phyloP scores from a whole-genome alignment of 2,113 vertebrate species.

The Lepus timidus region DNA sequence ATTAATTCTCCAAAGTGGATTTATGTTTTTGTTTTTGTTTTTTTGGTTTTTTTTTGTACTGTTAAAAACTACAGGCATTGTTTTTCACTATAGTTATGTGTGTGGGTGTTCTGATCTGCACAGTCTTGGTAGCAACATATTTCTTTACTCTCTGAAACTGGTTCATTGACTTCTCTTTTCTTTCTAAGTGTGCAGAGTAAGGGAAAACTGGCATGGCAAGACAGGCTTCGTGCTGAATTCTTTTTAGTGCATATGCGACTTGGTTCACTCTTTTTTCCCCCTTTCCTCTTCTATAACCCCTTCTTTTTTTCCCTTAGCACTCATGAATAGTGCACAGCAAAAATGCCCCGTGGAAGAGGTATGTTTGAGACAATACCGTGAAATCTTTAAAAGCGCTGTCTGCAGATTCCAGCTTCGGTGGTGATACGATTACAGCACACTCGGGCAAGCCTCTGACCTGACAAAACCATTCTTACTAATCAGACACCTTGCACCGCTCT shows the following conservation, averaged over 20 bases:
- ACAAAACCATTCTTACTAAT: conserved; percentile 63
- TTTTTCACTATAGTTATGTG: background rate
- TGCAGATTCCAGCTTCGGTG: conserved; percentile 70
- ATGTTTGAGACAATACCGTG: conserved; percentile 82
- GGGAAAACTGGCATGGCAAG: background rate
- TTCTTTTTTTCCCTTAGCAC: conserved; percentile 90
- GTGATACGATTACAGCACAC: conserved; percentile 38
- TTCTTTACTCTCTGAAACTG: conserved; percentile 45
- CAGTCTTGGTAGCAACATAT: background rate
- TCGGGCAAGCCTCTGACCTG: conserved; percentile 54
- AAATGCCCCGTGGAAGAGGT: conserved; percentile 91
- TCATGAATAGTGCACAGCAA: conserved; percentile 90
- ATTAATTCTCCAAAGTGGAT: conserved; percentile 51
- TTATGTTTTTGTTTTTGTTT: background rate
- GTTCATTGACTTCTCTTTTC: conserved; percentile 31
- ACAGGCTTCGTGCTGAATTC: background rate
- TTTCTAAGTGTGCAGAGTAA: background rate
- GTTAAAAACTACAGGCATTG: background rate
- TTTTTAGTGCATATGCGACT: conserved; percentile 68
- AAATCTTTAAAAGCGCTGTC: conserved; percentile 27
- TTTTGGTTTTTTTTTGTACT: background rate
- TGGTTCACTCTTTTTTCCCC: conserved; percentile 68
- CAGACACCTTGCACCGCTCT: conserved; percentile 13
- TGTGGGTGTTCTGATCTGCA: background rate
- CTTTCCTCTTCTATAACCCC: conserved; percentile 88